Percentiles rank a stretch among this genome's conserved stretches.
These are phyloP conservation scores for Cheumatopsyche charites DNA, from an alignment of 1,140 invertebrate species.

Conservation along the genomic window DNA sequence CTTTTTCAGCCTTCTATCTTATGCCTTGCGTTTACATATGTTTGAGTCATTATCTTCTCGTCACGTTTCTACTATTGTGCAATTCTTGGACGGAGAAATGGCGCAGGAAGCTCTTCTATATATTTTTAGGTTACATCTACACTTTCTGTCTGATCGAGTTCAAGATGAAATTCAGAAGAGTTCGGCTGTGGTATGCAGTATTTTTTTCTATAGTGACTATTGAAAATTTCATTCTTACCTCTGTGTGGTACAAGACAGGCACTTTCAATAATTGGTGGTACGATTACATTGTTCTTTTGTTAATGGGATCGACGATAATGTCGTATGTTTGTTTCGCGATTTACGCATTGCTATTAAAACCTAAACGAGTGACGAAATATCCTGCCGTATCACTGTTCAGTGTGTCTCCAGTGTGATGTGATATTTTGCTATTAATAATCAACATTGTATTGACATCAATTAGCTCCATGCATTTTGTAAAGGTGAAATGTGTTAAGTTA, in stretches of 20 bases:
- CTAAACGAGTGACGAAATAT: conserved; percentile 60
- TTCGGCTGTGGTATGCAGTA: conserved; percentile 68
- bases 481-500: background rate
- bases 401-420: conserved; percentile 30
- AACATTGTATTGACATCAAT: background rate
- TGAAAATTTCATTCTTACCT: conserved; percentile 69
- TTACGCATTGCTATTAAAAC: conserved; percentile 63
- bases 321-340: conserved; percentile 61
- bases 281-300: conserved; percentile 61
- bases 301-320: conserved; percentile 58
- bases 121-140: conserved; percentile 72
- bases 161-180: conserved; percentile 73
- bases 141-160: conserved; percentile 77
- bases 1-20: conserved; percentile 73
- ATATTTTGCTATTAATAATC: background rate
- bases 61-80: conserved; percentile 66
- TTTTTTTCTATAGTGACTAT: conserved; percentile 69
- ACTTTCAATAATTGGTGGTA: conserved; percentile 67
- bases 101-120: conserved; percentile 63
- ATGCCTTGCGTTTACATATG: conserved; percentile 63
- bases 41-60: conserved; percentile 65
- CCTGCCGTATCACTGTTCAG: conserved; percentile 36
- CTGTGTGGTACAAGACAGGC: conserved; percentile 67
- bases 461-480: background rate
- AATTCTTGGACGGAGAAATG: conserved; percentile 64